Evolutionary conservation across 2,888 invertebrate genomes (phyloP).

Genomic region (Eupithecia vulgata): DNA sequence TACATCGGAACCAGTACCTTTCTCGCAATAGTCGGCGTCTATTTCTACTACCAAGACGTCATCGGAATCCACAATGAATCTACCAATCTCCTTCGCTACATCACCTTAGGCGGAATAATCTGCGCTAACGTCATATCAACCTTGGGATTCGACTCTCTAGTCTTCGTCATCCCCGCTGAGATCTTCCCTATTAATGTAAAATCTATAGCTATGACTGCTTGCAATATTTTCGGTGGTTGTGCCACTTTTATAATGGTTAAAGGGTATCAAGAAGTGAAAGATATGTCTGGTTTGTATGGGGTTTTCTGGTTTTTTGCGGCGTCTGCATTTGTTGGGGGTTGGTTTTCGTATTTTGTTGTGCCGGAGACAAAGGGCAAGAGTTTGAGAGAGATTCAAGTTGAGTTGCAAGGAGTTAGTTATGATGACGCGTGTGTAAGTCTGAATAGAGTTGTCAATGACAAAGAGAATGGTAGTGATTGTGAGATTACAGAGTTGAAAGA

Average conservation of each 20-base stretch:
- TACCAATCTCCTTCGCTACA: constrained; percentile 59
- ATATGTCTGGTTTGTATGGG: constrained; percentile 74
- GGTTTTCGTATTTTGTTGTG: constrained; percentile 76
- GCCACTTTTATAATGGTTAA: constrained; percentile 79
- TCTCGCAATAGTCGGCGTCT: constrained; percentile 61
- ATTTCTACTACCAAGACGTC: constrained; percentile 68
- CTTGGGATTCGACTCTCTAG: constrained; percentile 78
- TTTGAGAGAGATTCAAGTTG: constrained; percentile 80
- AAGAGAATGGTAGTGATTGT: constrained; percentile 28
- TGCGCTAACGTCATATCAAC: constrained; percentile 61
- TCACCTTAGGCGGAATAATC: constrained; percentile 74
- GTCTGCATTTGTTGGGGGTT: constrained; percentile 73
- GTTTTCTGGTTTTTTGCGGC: constrained; percentile 80
- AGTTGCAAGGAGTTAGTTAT: constrained; percentile 70
- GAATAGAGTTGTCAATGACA: constrained; percentile 34
- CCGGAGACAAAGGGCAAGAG: constrained; percentile 85
- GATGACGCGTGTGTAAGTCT: constrained; percentile 48
- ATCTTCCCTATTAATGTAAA: constrained; percentile 84
- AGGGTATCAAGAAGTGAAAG: constrained; percentile 78
- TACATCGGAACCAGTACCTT: constrained; percentile 62
- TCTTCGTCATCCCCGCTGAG: constrained; percentile 81
- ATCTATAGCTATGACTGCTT: constrained; percentile 78
- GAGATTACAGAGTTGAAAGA: constrained; percentile 42
- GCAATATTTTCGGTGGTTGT: constrained; percentile 76
- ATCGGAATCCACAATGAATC: constrained; percentile 50